Evolutionary conservation across 2,113 vertebrate genomes (phyloP).

Genomic region (Entomyzon cyanotis): DNA sequence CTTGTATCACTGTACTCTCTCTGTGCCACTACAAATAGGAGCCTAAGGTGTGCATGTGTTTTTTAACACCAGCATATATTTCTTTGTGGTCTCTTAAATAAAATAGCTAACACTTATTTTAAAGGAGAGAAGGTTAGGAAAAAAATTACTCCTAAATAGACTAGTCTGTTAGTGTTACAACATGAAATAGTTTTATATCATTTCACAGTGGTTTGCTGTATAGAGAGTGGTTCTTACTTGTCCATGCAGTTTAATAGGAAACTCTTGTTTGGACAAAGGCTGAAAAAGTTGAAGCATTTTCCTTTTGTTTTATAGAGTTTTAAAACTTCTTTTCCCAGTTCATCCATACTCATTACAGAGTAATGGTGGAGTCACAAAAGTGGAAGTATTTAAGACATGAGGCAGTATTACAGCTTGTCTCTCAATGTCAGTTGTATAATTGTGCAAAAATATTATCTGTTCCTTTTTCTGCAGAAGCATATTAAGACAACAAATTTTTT

Average conservation of each 20-base stretch:
- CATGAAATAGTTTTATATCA: neutral
- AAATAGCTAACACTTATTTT: neutral
- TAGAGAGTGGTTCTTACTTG: neutral
- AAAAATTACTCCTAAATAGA: neutral
- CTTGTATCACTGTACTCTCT: accelerated
- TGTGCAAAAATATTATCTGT: neutral
- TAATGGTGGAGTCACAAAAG: neutral
- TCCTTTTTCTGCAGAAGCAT: neutral
- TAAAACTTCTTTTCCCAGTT: neutral
- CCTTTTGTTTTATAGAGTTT: neutral
- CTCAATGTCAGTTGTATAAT: neutral
- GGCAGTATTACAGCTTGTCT: neutral
- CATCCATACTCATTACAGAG: neutral
- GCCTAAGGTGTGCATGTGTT: neutral
- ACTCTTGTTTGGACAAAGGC: neutral
- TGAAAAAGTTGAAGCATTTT: neutral
- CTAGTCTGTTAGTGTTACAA: neutral
- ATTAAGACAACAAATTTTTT: neutral
- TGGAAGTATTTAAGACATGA: neutral
- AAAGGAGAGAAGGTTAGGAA: neutral
- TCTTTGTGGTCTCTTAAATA: neutral
- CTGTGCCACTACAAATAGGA: neutral
- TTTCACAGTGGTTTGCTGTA: neutral
- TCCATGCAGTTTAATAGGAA: neutral
- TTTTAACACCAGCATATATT: neutral